A percentile compares a stretch with the other conserved stretches of the same genome.
phyloP scores from a whole-genome alignment of 2,888 invertebrate genomes.

The Danaus chrysippus region DNA sequence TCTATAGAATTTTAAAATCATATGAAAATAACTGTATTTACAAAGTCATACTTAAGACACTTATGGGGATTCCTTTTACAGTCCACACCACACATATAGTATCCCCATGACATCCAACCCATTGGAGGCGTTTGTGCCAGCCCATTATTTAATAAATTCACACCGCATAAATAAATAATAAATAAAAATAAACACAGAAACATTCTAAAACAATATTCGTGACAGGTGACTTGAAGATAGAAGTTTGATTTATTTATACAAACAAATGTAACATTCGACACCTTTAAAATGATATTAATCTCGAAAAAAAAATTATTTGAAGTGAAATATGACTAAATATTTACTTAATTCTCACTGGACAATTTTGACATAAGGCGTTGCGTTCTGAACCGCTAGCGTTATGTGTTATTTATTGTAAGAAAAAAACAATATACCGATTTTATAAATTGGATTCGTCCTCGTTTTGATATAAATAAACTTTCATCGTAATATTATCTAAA shows the following conservation, averaged over 20 bases:
- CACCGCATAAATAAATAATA: slow-evolving; percentile 36
- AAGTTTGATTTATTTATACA: too few relatives aligned
- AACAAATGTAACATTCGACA: too few relatives aligned
- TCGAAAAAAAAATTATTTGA: too few relatives aligned
- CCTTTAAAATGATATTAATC: too few relatives aligned
- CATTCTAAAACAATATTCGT: slow-evolving; percentile 12
- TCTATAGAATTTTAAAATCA: too few relatives aligned
- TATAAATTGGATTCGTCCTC: neutral
- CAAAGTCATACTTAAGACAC: slow-evolving; percentile 79
- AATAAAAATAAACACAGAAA: slow-evolving; percentile 31
- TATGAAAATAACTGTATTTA: slow-evolving; percentile 3
- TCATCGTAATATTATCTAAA: slow-evolving; percentile 33
- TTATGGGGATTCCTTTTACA: slow-evolving; percentile 79
- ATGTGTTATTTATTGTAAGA: too few relatives aligned
- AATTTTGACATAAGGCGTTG: too few relatives aligned
- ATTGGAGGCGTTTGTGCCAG: slow-evolving; percentile 83
- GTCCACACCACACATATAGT: slow-evolving; percentile 81
- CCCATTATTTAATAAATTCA: slow-evolving; percentile 78
- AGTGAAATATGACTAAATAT: too few relatives aligned
- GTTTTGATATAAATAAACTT: slow-evolving; percentile 23
- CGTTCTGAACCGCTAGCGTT: too few relatives aligned
- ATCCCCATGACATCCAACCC: slow-evolving; percentile 88
- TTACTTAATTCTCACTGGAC: too few relatives aligned
- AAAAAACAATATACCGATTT: neutral
- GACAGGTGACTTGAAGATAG: too few relatives aligned